Percentiles rank a stretch among this genome's conserved stretches.
phyloP scores from a whole-genome alignment of 2,888 invertebrate genomes.

The Lomographa bimaculata region DNA sequence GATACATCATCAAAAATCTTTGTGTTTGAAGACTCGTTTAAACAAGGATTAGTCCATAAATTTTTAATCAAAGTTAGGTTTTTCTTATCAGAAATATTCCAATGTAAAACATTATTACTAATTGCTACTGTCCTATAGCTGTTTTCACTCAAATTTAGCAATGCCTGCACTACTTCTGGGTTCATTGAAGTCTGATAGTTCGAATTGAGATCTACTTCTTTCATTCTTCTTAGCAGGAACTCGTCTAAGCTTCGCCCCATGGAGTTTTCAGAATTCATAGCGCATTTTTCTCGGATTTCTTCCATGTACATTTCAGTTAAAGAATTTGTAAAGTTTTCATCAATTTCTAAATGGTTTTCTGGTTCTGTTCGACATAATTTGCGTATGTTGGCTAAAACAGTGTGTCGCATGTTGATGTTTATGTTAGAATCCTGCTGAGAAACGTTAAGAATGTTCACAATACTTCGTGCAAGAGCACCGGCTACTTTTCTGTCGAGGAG shows the following conservation, averaged over 20 bases:
- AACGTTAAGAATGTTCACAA: slow-evolving; percentile 59
- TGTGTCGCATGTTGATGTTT: slow-evolving; percentile 54
- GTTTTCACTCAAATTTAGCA: slow-evolving; percentile 58
- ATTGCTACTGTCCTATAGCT: slow-evolving; percentile 39
- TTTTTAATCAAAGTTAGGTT: slow-evolving; percentile 46
- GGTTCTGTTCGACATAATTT: slow-evolving; percentile 59
- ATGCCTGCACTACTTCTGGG: slow-evolving; percentile 63
- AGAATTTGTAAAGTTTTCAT: slow-evolving; percentile 50
- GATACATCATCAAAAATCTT: slow-evolving; percentile 49
- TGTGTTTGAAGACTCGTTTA: slow-evolving; percentile 11
- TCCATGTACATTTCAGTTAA: slow-evolving; percentile 50
- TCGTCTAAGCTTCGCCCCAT: slow-evolving; percentile 52
- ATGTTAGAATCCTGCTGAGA: slow-evolving; percentile 51
- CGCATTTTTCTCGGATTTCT: slow-evolving; percentile 32
- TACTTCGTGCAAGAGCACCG: slow-evolving; percentile 59
- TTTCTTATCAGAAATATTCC: slow-evolving; percentile 39
- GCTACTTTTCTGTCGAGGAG: slow-evolving; percentile 64
- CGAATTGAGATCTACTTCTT: slow-evolving; percentile 47
- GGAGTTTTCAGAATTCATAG: slow-evolving; percentile 18
- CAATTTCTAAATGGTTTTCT: slow-evolving; percentile 52
- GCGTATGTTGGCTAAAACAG: slow-evolving; percentile 60
- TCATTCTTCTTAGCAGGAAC: slow-evolving; percentile 57
- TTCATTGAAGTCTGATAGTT: slow-evolving; percentile 43
- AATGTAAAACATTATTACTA: slow-evolving; percentile 53
- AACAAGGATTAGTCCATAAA: slow-evolving; percentile 48